Conservation (phyloP, 2,113 vertebrate genomes). For the Thalassoma bifasciatum region DNA sequence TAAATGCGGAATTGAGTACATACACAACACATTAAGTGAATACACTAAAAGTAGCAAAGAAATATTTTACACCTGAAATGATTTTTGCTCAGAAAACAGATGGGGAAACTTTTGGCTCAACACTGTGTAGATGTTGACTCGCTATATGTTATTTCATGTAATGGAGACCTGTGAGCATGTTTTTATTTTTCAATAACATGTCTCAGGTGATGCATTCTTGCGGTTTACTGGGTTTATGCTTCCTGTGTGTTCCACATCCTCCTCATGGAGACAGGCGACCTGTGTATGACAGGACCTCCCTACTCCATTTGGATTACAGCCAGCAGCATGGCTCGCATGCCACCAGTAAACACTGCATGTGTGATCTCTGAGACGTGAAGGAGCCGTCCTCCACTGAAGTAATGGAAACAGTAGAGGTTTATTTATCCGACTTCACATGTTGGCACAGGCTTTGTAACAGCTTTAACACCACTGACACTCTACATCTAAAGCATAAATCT, state of each 20-base stretch:
- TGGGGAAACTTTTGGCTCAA: background rate
- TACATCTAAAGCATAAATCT: slow-evolving; percentile 14
- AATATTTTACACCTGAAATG: background rate
- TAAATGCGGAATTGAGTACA: background rate
- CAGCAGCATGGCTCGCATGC: slow-evolving; percentile 53
- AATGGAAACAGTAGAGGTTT: slow-evolving; percentile 49
- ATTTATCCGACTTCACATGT: slow-evolving; percentile 16
- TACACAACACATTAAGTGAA: no score
- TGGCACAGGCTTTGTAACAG: slow-evolving; percentile 15
- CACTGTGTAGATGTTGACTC: no score
- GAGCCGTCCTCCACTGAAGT: slow-evolving; percentile 28
- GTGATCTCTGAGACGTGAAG: slow-evolving; percentile 73
- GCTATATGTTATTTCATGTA: background rate
- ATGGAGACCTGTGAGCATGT: background rate
- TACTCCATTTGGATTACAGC: slow-evolving; percentile 59
- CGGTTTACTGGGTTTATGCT: slow-evolving; percentile 45
- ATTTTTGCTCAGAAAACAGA: background rate
- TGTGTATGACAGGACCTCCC: slow-evolving; percentile 54
- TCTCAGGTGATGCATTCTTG: slow-evolving; percentile 21
- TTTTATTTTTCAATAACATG: background rate
- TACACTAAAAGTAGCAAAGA: background rate
- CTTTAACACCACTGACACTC: slow-evolving; percentile 3
- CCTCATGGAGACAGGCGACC: slow-evolving; percentile 60
- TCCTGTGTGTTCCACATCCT: slow-evolving; percentile 70
- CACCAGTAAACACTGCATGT: slow-evolving; percentile 56